Percentiles rank a stretch among this genome's conserved stretches.
Evolutionary conservation across 2,113 vertebrate genomes (phyloP).

Genomic region (Pterophyllum scalare): DNA sequence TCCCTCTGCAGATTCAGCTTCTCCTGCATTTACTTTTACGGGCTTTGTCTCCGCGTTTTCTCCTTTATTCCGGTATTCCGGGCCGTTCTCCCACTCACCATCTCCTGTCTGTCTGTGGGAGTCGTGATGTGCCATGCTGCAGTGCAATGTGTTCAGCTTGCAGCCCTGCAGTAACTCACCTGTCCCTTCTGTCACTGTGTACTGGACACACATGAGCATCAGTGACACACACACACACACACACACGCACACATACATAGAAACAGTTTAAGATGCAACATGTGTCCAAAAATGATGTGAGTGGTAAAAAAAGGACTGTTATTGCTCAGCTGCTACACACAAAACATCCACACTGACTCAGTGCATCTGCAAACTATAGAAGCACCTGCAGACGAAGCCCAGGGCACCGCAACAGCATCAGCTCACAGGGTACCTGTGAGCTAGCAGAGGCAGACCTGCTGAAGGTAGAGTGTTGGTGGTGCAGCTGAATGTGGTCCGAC

Average conservation of each 20-base stretch:
- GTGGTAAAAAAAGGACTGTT: too few species aligned
- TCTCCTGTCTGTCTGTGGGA: conserved; percentile 1
- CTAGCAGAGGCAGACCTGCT: not conserved
- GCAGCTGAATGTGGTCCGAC: not conserved
- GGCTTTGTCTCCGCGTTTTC: not conserved
- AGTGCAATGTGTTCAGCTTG: conserved; percentile 76
- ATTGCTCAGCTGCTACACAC: not conserved
- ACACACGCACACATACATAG: too few species aligned
- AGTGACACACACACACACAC: too few species aligned
- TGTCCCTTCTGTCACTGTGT: conserved; percentile 62
- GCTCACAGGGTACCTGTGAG: too few species aligned
- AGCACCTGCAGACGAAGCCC: not conserved
- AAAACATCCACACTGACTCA: not conserved
- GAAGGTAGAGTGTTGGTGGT: too few species aligned
- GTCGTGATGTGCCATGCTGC: conserved; percentile 79
- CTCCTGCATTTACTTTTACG: not conserved
- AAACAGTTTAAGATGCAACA: not conserved
- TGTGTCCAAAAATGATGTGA: not conserved
- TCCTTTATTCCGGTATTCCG: not conserved
- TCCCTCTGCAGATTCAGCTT: not conserved
- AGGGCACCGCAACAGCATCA: not conserved
- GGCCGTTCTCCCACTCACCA: not conserved
- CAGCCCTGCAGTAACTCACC: conserved; percentile 77
- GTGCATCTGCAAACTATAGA: not conserved
- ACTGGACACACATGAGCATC: not conserved